Base-by-base conservation (phyloP, 2,888 invertebrate species). In the Patella pellucida region DNA sequence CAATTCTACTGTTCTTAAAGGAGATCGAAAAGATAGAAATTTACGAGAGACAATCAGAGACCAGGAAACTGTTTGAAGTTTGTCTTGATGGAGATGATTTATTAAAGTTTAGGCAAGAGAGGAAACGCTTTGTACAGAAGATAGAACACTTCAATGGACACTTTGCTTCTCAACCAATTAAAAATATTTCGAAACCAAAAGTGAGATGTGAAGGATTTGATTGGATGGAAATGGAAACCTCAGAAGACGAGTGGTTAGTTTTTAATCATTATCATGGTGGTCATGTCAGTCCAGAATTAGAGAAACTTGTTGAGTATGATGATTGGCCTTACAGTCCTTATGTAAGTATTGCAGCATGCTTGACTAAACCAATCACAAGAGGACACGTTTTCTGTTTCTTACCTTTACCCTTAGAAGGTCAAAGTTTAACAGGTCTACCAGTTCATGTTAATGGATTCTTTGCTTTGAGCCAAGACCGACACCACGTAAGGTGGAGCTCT, bases 381-480 rank as follows among this genome's bases (percentile, higher is more conserved):
- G 88, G 89, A 16, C 88, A 89, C 52, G 80, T 88, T 7, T 89
- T 87, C 77, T 89, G 89, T 75, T 88, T 89, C 76, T 81, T 90
- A 27, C 90, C 90, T n/a, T 83, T 90, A 23, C 88, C 89, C 5
- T 71, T 82, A 54, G 86, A 86, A 71, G 77, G 79, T 12, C 77
- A 83, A 68, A 83, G 82, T 69, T 79, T 84, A n/a, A 88, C 89
- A 4, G 89, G 90, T 7, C 82, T 89, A 15, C 89, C 89, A 2
- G 82, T 89, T 5, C 89, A 89, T 78, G 84, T 90, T 16, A 89
- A 89, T 78, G 89, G 88, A 12, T 88, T 82, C 77, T 89, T 89
- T 80, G 85, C 88, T 7, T 75, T 90, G 12, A 87, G 84, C 68
- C 87, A 87, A 71, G 88, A 88, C 77, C 81, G 89, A 19, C 83